These are phyloP conservation scores for Dinoponera quadriceps DNA, from an alignment of 1,140 invertebrate genomes.

Conservation along the genomic window DNA sequence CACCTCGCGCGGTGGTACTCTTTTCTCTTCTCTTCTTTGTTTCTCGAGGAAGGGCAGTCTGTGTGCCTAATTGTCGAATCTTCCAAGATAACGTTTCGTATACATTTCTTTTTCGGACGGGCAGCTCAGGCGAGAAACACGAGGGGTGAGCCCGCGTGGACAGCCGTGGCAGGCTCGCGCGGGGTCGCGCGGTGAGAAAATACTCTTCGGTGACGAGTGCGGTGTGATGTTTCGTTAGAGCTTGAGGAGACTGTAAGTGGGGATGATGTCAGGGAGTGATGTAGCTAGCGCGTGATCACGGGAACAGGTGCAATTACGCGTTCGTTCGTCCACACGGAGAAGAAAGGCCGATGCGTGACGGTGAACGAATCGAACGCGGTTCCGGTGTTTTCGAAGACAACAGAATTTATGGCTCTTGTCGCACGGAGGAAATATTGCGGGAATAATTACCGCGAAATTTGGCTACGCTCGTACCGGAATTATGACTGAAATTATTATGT, in stretches of 20 bases:
- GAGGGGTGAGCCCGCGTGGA: not conserved
- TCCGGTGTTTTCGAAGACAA: no score
- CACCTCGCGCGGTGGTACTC: not conserved
- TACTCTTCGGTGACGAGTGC: not conserved
- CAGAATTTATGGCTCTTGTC: no score
- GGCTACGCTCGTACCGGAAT: no score
- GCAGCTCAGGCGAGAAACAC: not conserved
- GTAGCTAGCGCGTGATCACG: not conserved
- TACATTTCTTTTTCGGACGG: conserved; percentile 3
- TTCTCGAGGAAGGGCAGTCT: not conserved
- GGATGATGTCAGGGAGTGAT: not conserved
- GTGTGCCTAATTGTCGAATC: conserved; percentile 52
- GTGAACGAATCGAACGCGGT: no score
- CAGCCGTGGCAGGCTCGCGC: not conserved
- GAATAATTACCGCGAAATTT: no score
- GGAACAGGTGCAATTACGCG: not conserved
- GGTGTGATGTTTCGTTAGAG: not conserved
- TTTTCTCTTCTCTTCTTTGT: not conserved
- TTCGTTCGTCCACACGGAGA: no score
- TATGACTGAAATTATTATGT: no score
- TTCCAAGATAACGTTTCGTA: conserved; percentile 52
- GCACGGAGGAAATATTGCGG: no score
- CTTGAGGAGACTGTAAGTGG: not conserved
- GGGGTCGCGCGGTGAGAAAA: not conserved
- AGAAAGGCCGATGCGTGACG: no score